Evolutionary conservation across 2,888 invertebrate genomes (phyloP).

Genomic region (Oscheius sp.): DNA sequence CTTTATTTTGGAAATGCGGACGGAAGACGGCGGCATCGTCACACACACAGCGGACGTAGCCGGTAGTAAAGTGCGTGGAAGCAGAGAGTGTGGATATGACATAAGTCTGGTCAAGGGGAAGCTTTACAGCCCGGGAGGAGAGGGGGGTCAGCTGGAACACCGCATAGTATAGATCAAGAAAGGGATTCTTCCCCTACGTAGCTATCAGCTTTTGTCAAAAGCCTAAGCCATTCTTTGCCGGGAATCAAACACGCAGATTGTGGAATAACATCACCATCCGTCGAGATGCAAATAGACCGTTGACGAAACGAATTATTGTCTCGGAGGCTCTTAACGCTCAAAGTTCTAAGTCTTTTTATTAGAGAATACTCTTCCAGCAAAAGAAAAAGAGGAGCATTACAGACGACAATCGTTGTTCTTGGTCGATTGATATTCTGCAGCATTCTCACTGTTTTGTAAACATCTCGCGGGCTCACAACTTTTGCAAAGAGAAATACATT

Average conservation of each 20-base stretch:
- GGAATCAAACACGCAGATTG: no score
- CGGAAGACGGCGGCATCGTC: conserved; percentile 2
- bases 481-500: no score
- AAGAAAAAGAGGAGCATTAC: no score
- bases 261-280: background rate
- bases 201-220: background rate
- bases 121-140: conserved; percentile 25
- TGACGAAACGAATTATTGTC: background rate
- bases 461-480: no score
- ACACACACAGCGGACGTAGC: conserved; percentile 8
- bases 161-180: background rate
- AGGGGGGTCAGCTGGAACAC: conserved; percentile 23
- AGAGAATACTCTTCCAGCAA: no score
- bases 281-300: background rate
- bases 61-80: conserved; percentile 21
- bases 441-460: no score
- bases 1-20: conserved; percentile 17
- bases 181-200: no score
- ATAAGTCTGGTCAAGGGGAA: conserved; percentile 24
- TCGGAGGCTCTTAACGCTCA: no score
- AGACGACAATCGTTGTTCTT: no score
- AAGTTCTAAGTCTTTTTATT: no score
- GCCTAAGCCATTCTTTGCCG: no score
- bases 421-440: no score
- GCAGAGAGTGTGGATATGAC: conserved; percentile 18